Percentiles rank a stretch among this genome's conserved stretches.
These are phyloP conservation scores for Salvelinus namaycush DNA, from an alignment of 2,113 vertebrate genomes.

Conservation along the genomic window DNA sequence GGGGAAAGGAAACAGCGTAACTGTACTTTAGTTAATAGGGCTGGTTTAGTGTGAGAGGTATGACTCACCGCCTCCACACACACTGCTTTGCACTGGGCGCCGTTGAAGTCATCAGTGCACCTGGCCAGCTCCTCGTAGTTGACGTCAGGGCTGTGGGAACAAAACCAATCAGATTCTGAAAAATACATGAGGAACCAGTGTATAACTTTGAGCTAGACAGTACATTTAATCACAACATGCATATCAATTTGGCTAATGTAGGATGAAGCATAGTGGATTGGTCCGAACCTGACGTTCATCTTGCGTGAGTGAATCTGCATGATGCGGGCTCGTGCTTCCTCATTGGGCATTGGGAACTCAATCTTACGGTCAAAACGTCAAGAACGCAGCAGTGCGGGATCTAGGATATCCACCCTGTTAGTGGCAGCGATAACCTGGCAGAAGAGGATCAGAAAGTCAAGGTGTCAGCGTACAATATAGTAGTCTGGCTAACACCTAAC, in stretches of 20 bases:
- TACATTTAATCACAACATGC: no score
- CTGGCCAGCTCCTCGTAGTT: constrained; percentile 97
- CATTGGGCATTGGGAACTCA: constrained; percentile 98
- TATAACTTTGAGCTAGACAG: neutral
- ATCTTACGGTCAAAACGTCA: constrained; percentile 97
- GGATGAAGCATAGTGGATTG: no score
- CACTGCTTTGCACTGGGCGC: constrained; percentile 97
- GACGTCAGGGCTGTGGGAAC: constrained; percentile 83
- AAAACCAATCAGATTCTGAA: neutral
- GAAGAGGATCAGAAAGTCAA: neutral
- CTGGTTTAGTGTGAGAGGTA: neutral
- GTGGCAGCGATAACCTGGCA: constrained; percentile 95
- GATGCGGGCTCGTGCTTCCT: constrained; percentile 96
- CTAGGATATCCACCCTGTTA: constrained; percentile 96
- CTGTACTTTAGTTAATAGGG: neutral
- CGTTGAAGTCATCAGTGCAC: constrained; percentile 98
- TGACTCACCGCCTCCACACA: constrained; percentile 93
- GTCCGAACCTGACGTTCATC: constrained; percentile 94
- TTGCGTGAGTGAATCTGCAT: constrained; percentile 99
- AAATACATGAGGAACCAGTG: neutral
- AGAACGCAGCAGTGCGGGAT: constrained; percentile 93
- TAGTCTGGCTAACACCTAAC: neutral
- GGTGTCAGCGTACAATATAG: neutral
- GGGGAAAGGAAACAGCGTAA: no score
- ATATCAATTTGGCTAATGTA: no score